These are phyloP conservation scores for Taurulus bubalis DNA, from an alignment of 2,113 vertebrate genomes.

Conservation along the genomic window DNA sequence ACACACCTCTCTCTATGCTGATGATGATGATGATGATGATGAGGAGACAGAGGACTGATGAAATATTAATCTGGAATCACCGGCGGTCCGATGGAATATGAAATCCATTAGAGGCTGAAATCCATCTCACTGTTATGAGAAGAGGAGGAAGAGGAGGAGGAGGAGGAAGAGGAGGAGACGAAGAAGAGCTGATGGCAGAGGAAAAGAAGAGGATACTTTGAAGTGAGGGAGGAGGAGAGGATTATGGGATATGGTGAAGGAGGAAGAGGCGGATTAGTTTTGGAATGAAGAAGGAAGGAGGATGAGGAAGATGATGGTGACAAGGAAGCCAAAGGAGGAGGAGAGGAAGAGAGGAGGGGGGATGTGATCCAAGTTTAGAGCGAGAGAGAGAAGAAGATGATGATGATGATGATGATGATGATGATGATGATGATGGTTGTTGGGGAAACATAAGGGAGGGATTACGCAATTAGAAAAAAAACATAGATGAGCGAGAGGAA, in stretches of 20 bases:
- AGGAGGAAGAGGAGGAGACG: neutral
- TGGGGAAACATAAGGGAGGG: neutral
- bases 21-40: neutral
- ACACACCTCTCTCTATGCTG: no score
- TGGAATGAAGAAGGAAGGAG: neutral
- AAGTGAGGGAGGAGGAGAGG: neutral
- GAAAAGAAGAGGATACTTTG: neutral
- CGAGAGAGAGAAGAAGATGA: neutral
- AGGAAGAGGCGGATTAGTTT: neutral
- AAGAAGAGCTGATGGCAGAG: neutral
- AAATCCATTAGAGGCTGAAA: slow-evolving; percentile 71
- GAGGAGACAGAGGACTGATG: slow-evolving; percentile 70
- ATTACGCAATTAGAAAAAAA: neutral
- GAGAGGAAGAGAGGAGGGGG: neutral
- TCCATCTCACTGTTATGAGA: no score
- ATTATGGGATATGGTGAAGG: neutral
- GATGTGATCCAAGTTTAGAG: neutral
- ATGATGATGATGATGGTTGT: no score
- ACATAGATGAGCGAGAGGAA: neutral
- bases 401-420: neutral
- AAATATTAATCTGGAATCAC: slow-evolving; percentile 79
- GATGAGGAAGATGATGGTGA: neutral
- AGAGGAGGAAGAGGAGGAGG: neutral
- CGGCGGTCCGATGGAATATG: slow-evolving; percentile 52
- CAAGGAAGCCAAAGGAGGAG: neutral